phyloP scores from a whole-genome alignment of 1,140 invertebrate genomes.

The Apolygus lucorum region DNA sequence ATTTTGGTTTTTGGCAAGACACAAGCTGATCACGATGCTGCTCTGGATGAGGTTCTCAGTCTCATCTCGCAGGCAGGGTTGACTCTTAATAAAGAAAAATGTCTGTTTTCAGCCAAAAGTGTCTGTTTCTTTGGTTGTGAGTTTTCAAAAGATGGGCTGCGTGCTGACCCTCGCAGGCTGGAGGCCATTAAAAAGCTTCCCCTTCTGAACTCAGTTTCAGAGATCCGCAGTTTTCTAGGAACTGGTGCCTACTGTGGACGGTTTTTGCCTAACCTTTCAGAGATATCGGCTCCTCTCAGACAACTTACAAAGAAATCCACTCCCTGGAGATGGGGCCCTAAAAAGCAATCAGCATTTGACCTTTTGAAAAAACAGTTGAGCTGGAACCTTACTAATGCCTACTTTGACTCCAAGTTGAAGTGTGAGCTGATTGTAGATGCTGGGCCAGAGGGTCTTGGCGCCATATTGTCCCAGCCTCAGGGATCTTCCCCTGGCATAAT shows the following conservation, averaged over 20 bases:
- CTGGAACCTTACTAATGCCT: too few relatives aligned
- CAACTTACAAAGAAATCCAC: not conserved
- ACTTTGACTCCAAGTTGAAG: too few relatives aligned
- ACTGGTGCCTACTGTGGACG: not conserved
- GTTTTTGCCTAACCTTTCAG: not conserved
- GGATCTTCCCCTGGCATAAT: too few relatives aligned
- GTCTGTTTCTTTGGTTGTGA: too few relatives aligned
- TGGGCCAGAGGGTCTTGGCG: too few relatives aligned
- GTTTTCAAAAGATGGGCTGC: not conserved
- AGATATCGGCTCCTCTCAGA: not conserved
- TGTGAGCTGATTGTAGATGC: too few relatives aligned
- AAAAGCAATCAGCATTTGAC: too few relatives aligned
- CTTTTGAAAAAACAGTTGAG: not conserved
- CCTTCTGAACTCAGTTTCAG: not conserved
- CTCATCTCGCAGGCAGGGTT: not conserved
- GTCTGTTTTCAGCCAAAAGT: too few relatives aligned
- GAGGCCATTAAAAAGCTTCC: not conserved
- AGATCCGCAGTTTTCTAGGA: not conserved
- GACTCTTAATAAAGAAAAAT: not conserved
- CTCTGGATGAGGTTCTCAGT: not conserved
- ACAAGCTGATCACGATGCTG: not conserved
- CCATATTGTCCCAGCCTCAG: too few relatives aligned
- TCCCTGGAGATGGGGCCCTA: not conserved
- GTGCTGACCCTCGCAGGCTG: not conserved
- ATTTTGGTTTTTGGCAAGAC: not conserved